Conservation (phyloP, 2,113 vertebrate genomes). For the Colaptes auratus region DNA sequence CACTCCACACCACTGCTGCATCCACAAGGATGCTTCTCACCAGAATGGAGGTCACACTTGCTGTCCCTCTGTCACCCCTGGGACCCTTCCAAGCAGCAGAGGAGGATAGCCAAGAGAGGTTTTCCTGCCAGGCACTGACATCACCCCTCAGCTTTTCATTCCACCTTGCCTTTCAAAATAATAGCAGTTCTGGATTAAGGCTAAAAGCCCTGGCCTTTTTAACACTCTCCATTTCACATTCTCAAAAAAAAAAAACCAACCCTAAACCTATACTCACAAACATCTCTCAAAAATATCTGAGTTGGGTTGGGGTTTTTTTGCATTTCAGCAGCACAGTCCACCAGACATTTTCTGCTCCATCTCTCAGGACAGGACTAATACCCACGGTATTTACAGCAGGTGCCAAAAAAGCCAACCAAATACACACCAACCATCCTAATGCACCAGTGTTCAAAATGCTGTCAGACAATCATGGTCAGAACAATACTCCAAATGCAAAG, state of each 20-base stretch:
- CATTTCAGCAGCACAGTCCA: neutral
- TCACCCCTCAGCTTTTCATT: neutral
- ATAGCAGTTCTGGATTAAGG: neutral
- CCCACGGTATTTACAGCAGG: neutral
- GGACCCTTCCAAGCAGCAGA: neutral
- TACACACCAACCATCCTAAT: neutral
- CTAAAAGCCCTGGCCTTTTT: neutral
- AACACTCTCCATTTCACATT: neutral
- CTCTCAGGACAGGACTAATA: neutral
- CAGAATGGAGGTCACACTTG: accelerated
- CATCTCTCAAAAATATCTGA: neutral
- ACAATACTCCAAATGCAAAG: neutral
- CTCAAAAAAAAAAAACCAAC: neutral
- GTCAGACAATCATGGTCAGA: neutral
- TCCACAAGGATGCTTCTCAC: accelerated
- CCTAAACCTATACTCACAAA: neutral
- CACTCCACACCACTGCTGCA: neutral
- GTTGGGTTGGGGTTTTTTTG: neutral
- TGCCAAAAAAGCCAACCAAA: neutral
- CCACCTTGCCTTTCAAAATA: constrained; percentile 20
- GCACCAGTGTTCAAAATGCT: neutral
- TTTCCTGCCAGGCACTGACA: neutral
- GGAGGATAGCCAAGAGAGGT: neutral
- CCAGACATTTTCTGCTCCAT: neutral
- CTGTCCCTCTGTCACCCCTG: neutral